These are phyloP conservation scores for Leucoraja erinaceus DNA, from an alignment of 2,113 vertebrate species.

Conservation along the genomic window DNA sequence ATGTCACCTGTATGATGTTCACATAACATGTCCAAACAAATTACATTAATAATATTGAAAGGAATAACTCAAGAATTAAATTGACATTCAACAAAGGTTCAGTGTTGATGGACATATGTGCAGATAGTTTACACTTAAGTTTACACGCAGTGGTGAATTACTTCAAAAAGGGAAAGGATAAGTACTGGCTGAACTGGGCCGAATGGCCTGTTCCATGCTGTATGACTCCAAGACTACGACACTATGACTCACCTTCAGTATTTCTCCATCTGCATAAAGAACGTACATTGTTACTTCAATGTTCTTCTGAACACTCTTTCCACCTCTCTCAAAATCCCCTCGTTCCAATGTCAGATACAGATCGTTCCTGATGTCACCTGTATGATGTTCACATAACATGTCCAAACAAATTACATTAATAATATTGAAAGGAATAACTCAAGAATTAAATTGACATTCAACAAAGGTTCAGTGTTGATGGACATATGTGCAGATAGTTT, in stretches of 20 bases:
- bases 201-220: too few relatives aligned
- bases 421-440: neutral
- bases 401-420: neutral
- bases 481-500: neutral
- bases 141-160: neutral
- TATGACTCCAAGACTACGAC: too few relatives aligned
- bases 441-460: neutral
- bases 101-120: neutral
- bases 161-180: neutral
- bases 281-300: constrained; percentile 89
- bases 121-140: neutral
- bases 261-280: constrained; percentile 86
- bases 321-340: constrained; percentile 93
- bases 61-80: neutral
- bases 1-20: constrained; percentile 69
- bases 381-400: constrained; percentile 12
- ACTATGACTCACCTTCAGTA: constrained; percentile 59
- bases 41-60: constrained; percentile 18
- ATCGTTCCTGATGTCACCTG: constrained; percentile 92
- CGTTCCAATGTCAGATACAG: constrained; percentile 87
- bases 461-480: neutral
- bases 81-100: neutral
- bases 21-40: constrained; percentile 9
- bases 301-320: constrained; percentile 97
- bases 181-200: neutral